Evolutionary conservation across 92 coral and sea anemone genomes (phyloP), one percentile per base, ranked within the genome.

Genomic region (Zoanthus sociatus): DNA sequence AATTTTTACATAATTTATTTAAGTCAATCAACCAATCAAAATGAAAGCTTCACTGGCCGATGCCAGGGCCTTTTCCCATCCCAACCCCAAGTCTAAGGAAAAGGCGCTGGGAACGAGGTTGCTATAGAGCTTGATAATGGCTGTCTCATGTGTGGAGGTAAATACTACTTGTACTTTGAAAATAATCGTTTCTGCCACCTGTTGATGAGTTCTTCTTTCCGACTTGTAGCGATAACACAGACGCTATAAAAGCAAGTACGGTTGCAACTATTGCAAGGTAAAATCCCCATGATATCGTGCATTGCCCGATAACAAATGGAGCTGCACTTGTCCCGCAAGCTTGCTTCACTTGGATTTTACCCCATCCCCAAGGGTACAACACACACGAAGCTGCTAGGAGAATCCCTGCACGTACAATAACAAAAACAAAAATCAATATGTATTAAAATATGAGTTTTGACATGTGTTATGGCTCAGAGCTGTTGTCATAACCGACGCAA

Each of bases 341-440:
- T 68, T 96, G 98, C 84, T 87, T 87, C 58, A 96, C 95, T 90
- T 93, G 98, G 5, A 71, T 93, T 73, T 93, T 92, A 18, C 92
- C 96, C 98, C 98, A 96, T 9, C 98, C 98, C 53, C 96, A 94
- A 6, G 98, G 98, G 87, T 94, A 96, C 48, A 94, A 88, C 16
- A 93, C 98, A 78, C 94, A 86, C n/a, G 98, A 91, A 61, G 92
- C 78, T 73, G 93, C 92, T 16, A 96, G 94, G 20, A 94, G 79
- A 47, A 93, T 87, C 15, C 92, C 98, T 96, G 91, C 21, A 53
- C 71, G 53, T 48, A 12, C 61, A 50, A 33, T 10, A 69, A 69
- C 31, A 10, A 12, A 15, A 10, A 54, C 15, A 15, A 9, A 53
- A 2, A 54, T 9, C 60, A 54, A 9, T 9, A 58, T 58, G 66